phyloP scores from a whole-genome alignment of 1,140 invertebrate genomes.

The Centruroides vittatus region DNA sequence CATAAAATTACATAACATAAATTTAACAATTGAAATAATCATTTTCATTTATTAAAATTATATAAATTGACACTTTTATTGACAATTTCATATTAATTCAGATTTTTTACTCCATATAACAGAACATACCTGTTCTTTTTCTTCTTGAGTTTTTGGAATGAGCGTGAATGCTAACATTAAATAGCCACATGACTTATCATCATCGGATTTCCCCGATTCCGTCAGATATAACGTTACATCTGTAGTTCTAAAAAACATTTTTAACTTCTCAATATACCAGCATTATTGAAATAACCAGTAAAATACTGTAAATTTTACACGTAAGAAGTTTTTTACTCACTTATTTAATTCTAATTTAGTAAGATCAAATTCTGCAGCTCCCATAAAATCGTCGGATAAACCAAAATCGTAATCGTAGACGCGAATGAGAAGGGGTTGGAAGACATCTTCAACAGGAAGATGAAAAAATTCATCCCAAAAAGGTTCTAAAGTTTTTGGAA shows the following conservation, averaged over 20 bases:
- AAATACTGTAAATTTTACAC: too few relatives aligned
- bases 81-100: too few relatives aligned
- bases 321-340: too few relatives aligned
- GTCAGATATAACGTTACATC: constrained; percentile 61
- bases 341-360: constrained; percentile 26
- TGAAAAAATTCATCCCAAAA: constrained; percentile 93
- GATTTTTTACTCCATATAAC: too few relatives aligned
- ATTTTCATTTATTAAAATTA: too few relatives aligned
- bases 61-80: too few relatives aligned
- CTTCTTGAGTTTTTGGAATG: constrained; percentile 75
- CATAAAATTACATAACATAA: too few relatives aligned
- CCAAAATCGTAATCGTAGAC: constrained; percentile 98
- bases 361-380: constrained; percentile 68
- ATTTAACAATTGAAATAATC: too few relatives aligned
- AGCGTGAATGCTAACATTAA: constrained; percentile 63
- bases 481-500: constrained; percentile 70
- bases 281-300: too few relatives aligned
- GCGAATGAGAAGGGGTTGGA: constrained; percentile 71
- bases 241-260: constrained; percentile 37
- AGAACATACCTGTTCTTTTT: constrained; percentile 71
- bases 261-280: too few relatives aligned
- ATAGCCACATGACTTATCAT: constrained; percentile 61
- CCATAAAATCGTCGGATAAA: constrained; percentile 94
- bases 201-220: constrained; percentile 42
- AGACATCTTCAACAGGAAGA: constrained; percentile 85